Base-by-base conservation (phyloP, 2,797 vertebrate species). In the Sternotherus odoratus region DNA sequence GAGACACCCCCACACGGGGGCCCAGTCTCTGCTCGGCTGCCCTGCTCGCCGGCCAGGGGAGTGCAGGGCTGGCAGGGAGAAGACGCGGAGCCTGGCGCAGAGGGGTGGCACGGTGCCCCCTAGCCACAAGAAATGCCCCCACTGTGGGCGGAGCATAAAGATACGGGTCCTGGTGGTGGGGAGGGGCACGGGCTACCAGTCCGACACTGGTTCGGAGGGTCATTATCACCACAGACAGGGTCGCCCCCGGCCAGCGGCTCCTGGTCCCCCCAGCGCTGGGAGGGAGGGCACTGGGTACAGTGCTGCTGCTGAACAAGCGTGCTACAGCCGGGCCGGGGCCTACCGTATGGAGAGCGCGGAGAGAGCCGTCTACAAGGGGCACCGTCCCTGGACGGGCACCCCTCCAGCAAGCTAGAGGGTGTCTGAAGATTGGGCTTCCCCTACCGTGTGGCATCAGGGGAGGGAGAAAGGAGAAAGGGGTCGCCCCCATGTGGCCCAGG, bases 131-230 rank as follows among this genome's bases (percentile, higher is more conserved):
- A n/a, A 10, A 8, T 92, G 91, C 57, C 82, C 91, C 1, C 56
- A 57, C 49, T 92, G 91, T 0, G 86, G 91, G 21, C 16, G 78
- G 12, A 77, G 78, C 82, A 82, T 50, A 3, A 56, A 7, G 2
- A 43, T 88, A 39, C 69, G 91, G 5, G 82, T 92, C 19, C 82
- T 92, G 1, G 49, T 56, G 24, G 82, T 85, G 19, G 91, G 91
- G 54, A 88, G 66, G 21, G 82, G 82, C 56, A 77, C 56, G 0
- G 82, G 49, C 23, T 77, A 50, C 0, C 77, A 50, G 24, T 56
- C 86, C 13, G 72, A 6, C 5, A 4, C 39, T 43, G 28, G 80
- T 19, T 8, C 6, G 43, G 90, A 85, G 2, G 77, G 84, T 3
- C 79, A 60, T 1, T 81, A 91, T 2, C 19, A 26, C 3, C 85